These are phyloP conservation scores for Onychostruthus taczanowskii DNA, from an alignment of 2,113 vertebrate species.

Conservation along the genomic window DNA sequence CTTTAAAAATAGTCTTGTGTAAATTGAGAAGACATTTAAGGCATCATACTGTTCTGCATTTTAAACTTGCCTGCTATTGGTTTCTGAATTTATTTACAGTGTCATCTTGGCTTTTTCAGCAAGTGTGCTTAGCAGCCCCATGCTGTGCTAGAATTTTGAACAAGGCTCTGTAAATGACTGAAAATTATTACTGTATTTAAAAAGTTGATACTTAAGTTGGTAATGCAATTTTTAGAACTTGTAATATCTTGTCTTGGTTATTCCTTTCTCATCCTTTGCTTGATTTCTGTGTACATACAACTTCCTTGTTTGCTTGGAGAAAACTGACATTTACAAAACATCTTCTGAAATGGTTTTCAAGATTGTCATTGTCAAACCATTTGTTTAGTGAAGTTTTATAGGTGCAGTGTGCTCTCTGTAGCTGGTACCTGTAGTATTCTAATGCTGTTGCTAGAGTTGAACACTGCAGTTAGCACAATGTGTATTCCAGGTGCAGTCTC, in stretches of 20 bases:
- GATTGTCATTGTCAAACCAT: background rate
- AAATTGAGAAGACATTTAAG: too few species aligned
- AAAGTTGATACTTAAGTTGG: background rate
- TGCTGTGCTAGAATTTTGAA: background rate
- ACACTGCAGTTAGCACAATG: background rate
- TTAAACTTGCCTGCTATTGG: too few species aligned
- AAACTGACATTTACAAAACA: background rate
- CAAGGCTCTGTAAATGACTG: background rate
- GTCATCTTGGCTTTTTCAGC: too few species aligned
- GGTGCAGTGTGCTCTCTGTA: background rate
- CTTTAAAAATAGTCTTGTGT: too few species aligned
- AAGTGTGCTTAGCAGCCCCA: too few species aligned
- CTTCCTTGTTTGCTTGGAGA: background rate
- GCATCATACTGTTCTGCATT: too few species aligned
- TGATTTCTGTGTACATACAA: background rate
- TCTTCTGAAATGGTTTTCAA: background rate
- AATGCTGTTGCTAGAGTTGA: background rate
- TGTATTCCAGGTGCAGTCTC: background rate
- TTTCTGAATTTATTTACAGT: too few species aligned
- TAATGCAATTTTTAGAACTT: background rate
- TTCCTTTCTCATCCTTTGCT: background rate
- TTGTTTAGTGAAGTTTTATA: background rate
- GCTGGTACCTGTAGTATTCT: background rate
- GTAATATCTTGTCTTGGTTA: background rate
- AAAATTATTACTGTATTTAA: background rate